Percentiles rank a stretch among this genome's conserved stretches.
Evolutionary conservation across 1,140 invertebrate species (phyloP).

Genomic region (Semibalanus balanoides): DNA sequence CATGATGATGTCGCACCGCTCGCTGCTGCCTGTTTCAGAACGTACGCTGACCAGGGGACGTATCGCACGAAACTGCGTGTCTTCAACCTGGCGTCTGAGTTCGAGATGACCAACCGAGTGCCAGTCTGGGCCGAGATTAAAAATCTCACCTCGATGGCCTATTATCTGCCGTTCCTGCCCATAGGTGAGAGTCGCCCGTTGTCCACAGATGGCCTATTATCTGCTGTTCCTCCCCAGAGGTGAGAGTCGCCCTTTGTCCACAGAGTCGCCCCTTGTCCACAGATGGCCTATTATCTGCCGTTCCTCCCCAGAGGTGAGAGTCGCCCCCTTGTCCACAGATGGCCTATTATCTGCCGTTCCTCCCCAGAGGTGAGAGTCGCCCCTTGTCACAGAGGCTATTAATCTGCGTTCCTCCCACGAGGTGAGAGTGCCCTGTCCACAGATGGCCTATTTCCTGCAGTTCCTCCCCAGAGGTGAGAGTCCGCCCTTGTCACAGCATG

Average conservation of each 20-base stretch:
- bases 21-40: background rate
- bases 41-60: background rate
- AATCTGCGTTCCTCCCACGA: background rate
- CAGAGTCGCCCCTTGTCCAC: too few species aligned
- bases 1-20: too few species aligned
- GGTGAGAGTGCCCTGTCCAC: background rate
- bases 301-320: background rate
- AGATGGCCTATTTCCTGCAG: too few species aligned
- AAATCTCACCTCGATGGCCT: background rate
- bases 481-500: too few species aligned
- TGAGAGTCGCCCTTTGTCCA: too few species aligned
- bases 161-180: background rate
- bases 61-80: background rate
- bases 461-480: too few species aligned
- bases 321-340: too few species aligned
- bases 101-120: slow-evolving; percentile 1
- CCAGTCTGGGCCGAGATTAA: slow-evolving; percentile 4
- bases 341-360: too few species aligned
- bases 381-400: background rate
- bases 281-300: background rate
- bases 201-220: too few species aligned
- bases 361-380: too few species aligned
- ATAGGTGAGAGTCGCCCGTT: background rate
- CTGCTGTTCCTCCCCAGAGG: too few species aligned
- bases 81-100: background rate